A percentile compares a stretch with the other conserved stretches of the same genome.
Conservation (phyloP, 2,113 vertebrate species). For the Dolichallabes microphthalmus region DNA sequence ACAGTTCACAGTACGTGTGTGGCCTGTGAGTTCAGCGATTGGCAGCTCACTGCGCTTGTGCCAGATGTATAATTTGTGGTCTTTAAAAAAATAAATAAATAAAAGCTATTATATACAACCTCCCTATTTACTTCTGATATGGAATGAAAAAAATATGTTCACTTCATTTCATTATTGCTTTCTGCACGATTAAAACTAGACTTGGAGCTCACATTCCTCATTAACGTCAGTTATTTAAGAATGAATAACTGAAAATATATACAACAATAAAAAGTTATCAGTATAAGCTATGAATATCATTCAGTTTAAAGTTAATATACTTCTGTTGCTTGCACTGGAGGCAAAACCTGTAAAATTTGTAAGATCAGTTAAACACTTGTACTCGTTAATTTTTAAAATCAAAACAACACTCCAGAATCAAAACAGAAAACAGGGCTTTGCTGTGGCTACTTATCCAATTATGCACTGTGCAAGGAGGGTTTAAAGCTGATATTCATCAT, state of each 20-base stretch:
- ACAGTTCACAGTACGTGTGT: conserved; percentile 95
- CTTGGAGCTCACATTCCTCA: background rate
- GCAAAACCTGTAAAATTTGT: background rate
- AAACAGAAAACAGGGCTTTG: background rate
- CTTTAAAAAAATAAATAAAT: conserved; percentile 60
- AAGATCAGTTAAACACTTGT: background rate
- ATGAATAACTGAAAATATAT: background rate
- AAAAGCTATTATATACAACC: background rate
- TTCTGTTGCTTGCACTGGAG: background rate
- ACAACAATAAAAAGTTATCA: background rate
- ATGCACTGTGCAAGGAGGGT: background rate
- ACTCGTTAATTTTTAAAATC: background rate
- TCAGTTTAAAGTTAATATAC: background rate
- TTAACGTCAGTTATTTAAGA: background rate
- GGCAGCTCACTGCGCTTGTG: conserved; percentile 95
- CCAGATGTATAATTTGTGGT: conserved; percentile 99
- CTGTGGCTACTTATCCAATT: background rate
- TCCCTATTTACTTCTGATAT: background rate
- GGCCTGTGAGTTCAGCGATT: conserved; percentile 92
- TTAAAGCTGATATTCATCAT: background rate
- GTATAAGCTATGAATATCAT: background rate
- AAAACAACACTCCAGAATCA: background rate
- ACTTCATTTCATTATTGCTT: background rate
- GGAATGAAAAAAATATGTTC: background rate
- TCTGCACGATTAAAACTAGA: background rate